These are phyloP conservation scores for Zygaena filipendulae DNA, from an alignment of 2,888 invertebrate species.

Conservation along the genomic window DNA sequence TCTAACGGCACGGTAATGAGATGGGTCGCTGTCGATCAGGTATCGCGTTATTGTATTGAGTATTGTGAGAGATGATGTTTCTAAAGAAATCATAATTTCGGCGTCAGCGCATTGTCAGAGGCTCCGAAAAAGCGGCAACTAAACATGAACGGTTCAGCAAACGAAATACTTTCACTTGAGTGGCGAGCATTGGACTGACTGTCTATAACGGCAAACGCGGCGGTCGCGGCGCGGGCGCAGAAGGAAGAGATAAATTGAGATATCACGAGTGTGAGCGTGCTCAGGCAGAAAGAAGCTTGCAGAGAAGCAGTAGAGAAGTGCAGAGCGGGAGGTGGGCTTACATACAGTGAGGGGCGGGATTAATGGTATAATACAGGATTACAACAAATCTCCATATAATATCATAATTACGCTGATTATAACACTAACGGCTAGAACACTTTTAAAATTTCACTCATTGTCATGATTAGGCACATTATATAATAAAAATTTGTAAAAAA, in stretches of 20 bases:
- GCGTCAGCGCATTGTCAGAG: slow-evolving; percentile 45
- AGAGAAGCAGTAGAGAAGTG: slow-evolving; percentile 69
- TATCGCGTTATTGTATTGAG: too few species aligned
- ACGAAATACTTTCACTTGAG: slow-evolving; percentile 46
- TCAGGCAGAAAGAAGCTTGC: slow-evolving; percentile 68
- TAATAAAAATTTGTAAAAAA: too few species aligned
- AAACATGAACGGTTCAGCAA: slow-evolving; percentile 49
- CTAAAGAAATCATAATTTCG: too few species aligned
- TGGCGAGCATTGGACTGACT: slow-evolving; percentile 36
- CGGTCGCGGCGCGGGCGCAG: slow-evolving; percentile 40
- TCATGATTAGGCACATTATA: slow-evolving; percentile 20
- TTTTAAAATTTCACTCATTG: slow-evolving; percentile 29
- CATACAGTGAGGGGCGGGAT: slow-evolving; percentile 60
- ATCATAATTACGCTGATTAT: too few species aligned
- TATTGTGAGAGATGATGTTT: too few species aligned
- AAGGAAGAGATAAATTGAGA: slow-evolving; percentile 37
- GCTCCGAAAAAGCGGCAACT: slow-evolving; percentile 58
- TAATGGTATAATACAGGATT: slow-evolving; percentile 61
- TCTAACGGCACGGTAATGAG: slow-evolving; percentile 13
- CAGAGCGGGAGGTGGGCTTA: slow-evolving; percentile 66
- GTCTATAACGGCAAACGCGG: slow-evolving; percentile 28
- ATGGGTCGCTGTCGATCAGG: too few species aligned
- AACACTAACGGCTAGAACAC: slow-evolving; percentile 47
- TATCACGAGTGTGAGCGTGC: slow-evolving; percentile 61
- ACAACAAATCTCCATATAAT: slow-evolving; percentile 55